These are phyloP conservation scores for Phalera bucephala DNA, from an alignment of 2,888 invertebrate species.

Conservation along the genomic window DNA sequence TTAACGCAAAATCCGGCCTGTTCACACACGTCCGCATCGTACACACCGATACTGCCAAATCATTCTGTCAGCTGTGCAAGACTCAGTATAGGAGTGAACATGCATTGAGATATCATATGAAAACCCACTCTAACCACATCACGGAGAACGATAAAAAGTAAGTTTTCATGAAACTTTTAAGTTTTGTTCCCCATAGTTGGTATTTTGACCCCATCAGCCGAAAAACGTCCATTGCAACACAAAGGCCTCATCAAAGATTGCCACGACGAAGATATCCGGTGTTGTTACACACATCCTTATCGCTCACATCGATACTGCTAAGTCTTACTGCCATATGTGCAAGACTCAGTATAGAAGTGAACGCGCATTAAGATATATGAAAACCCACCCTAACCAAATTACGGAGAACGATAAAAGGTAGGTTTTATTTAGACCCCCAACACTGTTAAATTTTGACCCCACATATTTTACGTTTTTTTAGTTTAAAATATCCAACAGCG, in stretches of 20 bases:
- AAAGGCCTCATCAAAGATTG: too few relatives aligned
- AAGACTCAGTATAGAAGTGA: constrained; percentile 39
- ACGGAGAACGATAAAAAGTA: constrained; percentile 44
- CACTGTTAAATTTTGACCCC: too few relatives aligned
- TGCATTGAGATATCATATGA: constrained; percentile 45
- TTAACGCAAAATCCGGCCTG: constrained; percentile 45
- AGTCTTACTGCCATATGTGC: constrained; percentile 40
- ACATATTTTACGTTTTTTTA: too few relatives aligned
- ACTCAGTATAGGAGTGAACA: constrained; percentile 40
- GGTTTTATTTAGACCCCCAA: constrained; percentile 18
- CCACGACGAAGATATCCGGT: too few relatives aligned
- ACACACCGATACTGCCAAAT: constrained; percentile 18
- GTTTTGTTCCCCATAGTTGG: too few relatives aligned
- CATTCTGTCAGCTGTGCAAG: constrained; percentile 39
- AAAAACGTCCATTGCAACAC: too few relatives aligned
- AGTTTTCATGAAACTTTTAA: constrained; percentile 23
- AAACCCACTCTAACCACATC: constrained; percentile 50
- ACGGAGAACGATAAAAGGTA: constrained; percentile 44
- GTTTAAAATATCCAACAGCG: too few relatives aligned
- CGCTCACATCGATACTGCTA: constrained; percentile 16
- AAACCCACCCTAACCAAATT: constrained; percentile 50
- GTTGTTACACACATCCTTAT: constrained; percentile 32
- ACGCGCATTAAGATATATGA: constrained; percentile 38
- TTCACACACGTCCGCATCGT: constrained; percentile 29
- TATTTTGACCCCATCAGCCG: too few relatives aligned